These are phyloP conservation scores for Macrostomum cliftonense DNA, from an alignment of 2,888 invertebrate species.

Conservation along the genomic window DNA sequence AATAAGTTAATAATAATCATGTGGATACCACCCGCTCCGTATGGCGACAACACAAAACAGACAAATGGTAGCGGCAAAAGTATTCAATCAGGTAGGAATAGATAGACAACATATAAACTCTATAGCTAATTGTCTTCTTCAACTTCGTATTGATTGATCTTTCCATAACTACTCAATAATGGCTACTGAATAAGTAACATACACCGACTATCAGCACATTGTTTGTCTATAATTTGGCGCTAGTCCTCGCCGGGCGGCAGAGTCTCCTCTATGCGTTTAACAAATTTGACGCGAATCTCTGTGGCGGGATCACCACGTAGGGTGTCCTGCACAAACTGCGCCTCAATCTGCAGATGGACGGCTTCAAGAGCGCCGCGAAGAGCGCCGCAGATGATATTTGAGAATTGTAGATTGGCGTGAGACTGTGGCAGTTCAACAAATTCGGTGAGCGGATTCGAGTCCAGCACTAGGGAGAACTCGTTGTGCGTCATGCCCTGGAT, in stretches of 20 bases:
- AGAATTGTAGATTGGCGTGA: slow-evolving; percentile 64
- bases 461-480: slow-evolving; percentile 85
- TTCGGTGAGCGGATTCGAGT: slow-evolving; percentile 82
- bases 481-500: slow-evolving; percentile 62
- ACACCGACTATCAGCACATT: too few species aligned
- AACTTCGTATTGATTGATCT: too few species aligned
- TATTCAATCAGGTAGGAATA: too few species aligned
- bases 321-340: slow-evolving; percentile 83
- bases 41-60: too few species aligned
- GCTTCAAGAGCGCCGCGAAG: slow-evolving; percentile 83
- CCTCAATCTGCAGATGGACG: slow-evolving; percentile 82
- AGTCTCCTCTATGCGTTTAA: slow-evolving; percentile 75
- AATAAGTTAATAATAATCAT: too few species aligned
- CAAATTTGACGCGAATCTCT: slow-evolving; percentile 79
- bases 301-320: slow-evolving; percentile 79
- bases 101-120: too few species aligned
- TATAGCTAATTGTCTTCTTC: too few species aligned
- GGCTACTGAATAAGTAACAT: too few species aligned
- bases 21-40: too few species aligned
- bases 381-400: slow-evolving; percentile 61
- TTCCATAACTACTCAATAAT: too few species aligned
- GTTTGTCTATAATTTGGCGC: too few species aligned
- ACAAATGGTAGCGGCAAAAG: too few species aligned
- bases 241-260: slow-evolving; percentile 96
- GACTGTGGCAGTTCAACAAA: slow-evolving; percentile 78